Evolutionary conservation across 2,113 vertebrate genomes (phyloP).

Genomic region (Tapirus terrestris): DNA sequence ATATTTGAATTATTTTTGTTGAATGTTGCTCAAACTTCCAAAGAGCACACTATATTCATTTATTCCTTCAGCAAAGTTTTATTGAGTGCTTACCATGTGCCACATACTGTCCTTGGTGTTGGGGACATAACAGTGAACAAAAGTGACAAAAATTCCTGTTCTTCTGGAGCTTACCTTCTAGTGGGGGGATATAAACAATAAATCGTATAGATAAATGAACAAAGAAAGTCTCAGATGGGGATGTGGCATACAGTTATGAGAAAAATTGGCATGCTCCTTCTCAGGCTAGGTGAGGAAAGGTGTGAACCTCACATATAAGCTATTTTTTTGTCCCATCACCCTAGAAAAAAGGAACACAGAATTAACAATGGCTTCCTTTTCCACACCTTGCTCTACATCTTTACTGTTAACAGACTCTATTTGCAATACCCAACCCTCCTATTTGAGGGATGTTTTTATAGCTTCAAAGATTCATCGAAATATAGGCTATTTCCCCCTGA

Average conservation of each 20-base stretch:
- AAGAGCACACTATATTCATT: conserved; percentile 4
- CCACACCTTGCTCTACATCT: neutral
- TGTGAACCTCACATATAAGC: neutral
- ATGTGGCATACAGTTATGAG: neutral
- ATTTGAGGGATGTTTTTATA: neutral
- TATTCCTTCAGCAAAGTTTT: neutral
- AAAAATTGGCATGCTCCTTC: neutral
- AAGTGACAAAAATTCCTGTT: neutral
- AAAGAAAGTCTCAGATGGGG: neutral
- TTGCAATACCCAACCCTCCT: neutral
- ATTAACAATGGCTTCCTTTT: neutral
- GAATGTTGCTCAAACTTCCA: conserved; percentile 62
- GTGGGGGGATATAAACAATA: neutral
- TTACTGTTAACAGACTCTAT: neutral
- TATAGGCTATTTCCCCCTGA: neutral
- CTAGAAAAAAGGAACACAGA: neutral
- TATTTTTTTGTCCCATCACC: neutral
- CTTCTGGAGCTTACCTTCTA: neutral
- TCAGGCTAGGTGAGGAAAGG: neutral
- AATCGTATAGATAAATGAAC: neutral
- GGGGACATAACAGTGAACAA: neutral
- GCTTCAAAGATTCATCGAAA: neutral
- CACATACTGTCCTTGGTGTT: neutral
- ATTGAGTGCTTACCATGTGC: neutral
- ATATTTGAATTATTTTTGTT: conserved; percentile 74